These are phyloP conservation scores for Galaxias olidus DNA, from an alignment of 2,797 vertebrate genomes.

Conservation along the genomic window DNA sequence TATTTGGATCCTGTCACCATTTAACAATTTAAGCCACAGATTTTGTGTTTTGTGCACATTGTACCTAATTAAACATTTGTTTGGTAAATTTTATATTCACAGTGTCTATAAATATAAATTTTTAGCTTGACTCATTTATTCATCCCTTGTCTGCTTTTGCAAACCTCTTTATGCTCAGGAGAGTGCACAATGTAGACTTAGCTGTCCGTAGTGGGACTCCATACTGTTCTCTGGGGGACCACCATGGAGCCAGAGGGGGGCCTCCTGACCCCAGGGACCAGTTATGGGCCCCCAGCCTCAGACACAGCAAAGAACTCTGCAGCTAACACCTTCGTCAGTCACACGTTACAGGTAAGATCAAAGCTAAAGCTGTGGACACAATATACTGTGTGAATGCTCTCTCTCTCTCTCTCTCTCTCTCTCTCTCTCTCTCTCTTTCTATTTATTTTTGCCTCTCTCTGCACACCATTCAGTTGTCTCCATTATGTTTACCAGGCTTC, in stretches of 20 bases:
- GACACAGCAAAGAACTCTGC: constrained; percentile 49
- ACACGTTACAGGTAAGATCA: constrained; percentile 66
- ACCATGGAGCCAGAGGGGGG: constrained; percentile 70
- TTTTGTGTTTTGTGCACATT: no score
- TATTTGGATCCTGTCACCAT: no score
- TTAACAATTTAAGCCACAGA: no score
- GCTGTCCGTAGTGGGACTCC: constrained; percentile 58
- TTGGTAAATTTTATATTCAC: no score
- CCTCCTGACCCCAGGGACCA: constrained; percentile 67
- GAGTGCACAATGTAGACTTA: constrained; percentile 70
- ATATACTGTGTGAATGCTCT: no score
- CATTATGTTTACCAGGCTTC: constrained; percentile 44
- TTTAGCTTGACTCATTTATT: background rate
- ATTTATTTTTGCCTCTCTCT: no score
- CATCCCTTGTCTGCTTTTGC: no score
- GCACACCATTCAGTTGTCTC: no score
- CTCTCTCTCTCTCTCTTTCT: no score
- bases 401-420: no score
- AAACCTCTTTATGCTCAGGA: constrained; percentile 4
- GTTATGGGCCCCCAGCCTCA: constrained; percentile 56
- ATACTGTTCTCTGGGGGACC: constrained; percentile 66
- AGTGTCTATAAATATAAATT: no score
- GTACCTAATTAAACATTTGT: no score
- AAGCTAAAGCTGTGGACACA: background rate
- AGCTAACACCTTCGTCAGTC: constrained; percentile 37